These are phyloP conservation scores for Chlorocebus sabaeus DNA, from an alignment of 2,113 vertebrate species.

Conservation along the genomic window DNA sequence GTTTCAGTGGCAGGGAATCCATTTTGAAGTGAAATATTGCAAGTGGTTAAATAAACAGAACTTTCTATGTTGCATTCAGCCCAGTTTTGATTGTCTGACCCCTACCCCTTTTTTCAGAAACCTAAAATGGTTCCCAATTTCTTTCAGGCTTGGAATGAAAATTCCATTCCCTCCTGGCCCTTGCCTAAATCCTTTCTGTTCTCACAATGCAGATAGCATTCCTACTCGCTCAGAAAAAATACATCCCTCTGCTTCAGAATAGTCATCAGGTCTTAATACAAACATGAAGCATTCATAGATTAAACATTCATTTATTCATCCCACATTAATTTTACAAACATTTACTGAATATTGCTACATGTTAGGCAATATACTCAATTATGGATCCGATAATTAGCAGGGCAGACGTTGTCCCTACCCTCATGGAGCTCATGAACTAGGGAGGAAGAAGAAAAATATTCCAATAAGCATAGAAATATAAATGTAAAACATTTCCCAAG, in stretches of 20 bases:
- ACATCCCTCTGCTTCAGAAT: background rate
- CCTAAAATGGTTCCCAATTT: background rate
- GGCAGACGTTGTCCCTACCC: background rate
- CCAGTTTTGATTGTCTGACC: background rate
- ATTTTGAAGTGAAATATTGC: conserved; percentile 22
- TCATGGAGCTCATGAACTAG: background rate
- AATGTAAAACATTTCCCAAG: background rate
- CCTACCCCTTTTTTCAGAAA: background rate
- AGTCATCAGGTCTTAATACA: background rate
- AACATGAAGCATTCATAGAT: background rate
- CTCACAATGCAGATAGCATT: background rate
- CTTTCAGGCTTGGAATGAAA: conserved; percentile 36
- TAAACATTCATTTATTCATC: background rate
- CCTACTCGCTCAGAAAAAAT: background rate
- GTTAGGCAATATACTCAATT: background rate
- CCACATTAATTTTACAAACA: background rate
- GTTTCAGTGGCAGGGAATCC: background rate
- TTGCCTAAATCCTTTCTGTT: background rate
- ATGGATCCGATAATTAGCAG: background rate
- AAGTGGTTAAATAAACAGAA: conserved; percentile 18
- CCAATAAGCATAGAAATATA: background rate
- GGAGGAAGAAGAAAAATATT: background rate
- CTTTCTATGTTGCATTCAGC: background rate
- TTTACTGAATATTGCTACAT: background rate
- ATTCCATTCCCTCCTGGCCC: background rate